Base-by-base conservation (phyloP, 2,888 invertebrate species). In the Chrysina gloriosa region DNA sequence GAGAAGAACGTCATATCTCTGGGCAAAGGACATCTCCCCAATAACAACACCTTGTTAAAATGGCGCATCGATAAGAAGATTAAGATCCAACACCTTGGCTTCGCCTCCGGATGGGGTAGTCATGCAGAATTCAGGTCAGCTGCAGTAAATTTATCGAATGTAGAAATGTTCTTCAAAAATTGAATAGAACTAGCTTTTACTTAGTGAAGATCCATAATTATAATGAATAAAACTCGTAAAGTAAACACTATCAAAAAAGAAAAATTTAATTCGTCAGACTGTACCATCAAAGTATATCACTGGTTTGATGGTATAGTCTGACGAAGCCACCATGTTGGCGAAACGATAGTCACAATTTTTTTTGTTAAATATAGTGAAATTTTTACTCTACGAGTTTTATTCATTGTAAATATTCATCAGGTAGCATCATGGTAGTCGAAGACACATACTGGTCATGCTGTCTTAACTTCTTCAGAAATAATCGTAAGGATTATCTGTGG, bases 61-160 rank as follows among this genome's bases (percentile, higher is more conserved):
- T 89, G 89, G 89, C 86, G 86, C 0, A 82, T 89, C 72, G 88
- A 89, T 47, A 80, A 84, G 48, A 87, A 87, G 56, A 85, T 88
- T 83, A 86, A 86, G 77, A 86, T 89, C 47, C 86, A 86, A 72
- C 87, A 86, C 73, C 85, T 90, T 6, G 89, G 89, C 1, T 89
- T 90, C 76, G 87, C 89, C 14, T 88, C 89, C 0, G 80, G 87
- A 2, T 89, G 89, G 88, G 89, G 89, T 0, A 86, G 86, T 48
- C 84, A 86, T 27, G 89, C 89, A 1, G 89, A 89, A 76, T 89
- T 90, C 76, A 87, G 89, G 89, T 89, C 72, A 76, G 76, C 69
- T 31, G 11, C 16, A 19, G 14, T 56, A 21, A 16, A 2, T 21
- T 56, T 14, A 34, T 31, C 16, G 9, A 21, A 34, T 61, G 39